Evolutionary conservation across 1,140 invertebrate genomes (phyloP).

Genomic region (Zaprionus lachaisei): DNA sequence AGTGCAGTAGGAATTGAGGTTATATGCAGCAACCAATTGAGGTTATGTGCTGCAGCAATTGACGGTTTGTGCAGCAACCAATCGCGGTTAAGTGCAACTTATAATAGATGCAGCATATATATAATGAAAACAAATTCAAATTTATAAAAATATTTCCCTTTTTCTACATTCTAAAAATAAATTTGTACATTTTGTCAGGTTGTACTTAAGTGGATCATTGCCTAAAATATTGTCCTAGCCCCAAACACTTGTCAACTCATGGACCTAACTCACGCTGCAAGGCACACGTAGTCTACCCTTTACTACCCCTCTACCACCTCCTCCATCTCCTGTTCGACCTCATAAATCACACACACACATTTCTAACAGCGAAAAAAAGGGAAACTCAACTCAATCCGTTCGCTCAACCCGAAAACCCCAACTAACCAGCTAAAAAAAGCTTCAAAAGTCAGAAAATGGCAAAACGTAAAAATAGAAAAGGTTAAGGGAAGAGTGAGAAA

Average conservation of each 20-base stretch:
- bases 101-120: not conserved
- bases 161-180: conserved; percentile 2
- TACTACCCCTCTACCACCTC: not conserved
- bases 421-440: conserved; percentile 52
- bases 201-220: conserved; percentile 38
- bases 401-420: conserved; percentile 47
- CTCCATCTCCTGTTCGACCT: conserved; percentile 13
- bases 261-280: conserved; percentile 53
- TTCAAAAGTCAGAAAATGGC: conserved; percentile 66
- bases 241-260: conserved; percentile 30
- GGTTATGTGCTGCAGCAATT: not conserved
- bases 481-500: not conserved
- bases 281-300: not conserved
- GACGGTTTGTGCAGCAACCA: not conserved
- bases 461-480: conserved; percentile 41
- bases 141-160: not conserved
- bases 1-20: not conserved
- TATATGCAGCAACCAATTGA: not conserved
- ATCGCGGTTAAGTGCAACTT: not conserved
- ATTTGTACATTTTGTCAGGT: conserved; percentile 26
- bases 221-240: conserved; percentile 31
- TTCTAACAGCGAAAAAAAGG: not conserved
- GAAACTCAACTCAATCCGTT: conserved; percentile 43
- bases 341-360: conserved; percentile 62
- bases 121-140: not conserved